These are phyloP conservation scores for Piscicola geometra DNA, from an alignment of 2,888 invertebrate genomes.

Conservation along the genomic window DNA sequence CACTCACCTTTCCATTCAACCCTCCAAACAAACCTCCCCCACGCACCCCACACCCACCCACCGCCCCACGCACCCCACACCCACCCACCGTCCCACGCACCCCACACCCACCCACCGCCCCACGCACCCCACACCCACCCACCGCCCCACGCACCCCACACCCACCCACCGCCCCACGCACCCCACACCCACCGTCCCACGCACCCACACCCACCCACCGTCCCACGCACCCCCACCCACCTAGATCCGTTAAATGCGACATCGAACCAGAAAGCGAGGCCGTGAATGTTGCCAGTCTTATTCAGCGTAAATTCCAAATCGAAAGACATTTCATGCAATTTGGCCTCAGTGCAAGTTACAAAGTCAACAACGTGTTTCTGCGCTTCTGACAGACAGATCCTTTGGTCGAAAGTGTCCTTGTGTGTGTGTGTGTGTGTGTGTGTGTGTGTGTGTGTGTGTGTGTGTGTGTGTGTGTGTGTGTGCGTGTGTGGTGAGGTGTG, in stretches of 20 bases:
- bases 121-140: no score
- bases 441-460: neutral
- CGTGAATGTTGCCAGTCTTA: slow-evolving; percentile 90
- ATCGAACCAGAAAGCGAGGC: slow-evolving; percentile 98
- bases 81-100: no score
- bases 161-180: neutral
- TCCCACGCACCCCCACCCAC: slow-evolving; percentile 54
- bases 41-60: no score
- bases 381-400: slow-evolving; percentile 91
- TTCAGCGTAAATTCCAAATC: slow-evolving; percentile 86
- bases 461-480: neutral
- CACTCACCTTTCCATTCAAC: neutral
- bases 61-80: no score
- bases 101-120: no score
- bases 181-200: neutral
- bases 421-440: slow-evolving; percentile 19
- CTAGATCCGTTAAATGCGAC: slow-evolving; percentile 80
- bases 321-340: slow-evolving; percentile 89
- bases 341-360: slow-evolving; percentile 80
- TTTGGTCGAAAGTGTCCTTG: slow-evolving; percentile 88
- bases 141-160: neutral
- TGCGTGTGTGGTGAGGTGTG: neutral
- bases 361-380: slow-evolving; percentile 90
- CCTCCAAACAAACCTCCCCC: neutral
- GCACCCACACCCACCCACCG: neutral